Evolutionary conservation across 1,140 invertebrate species (phyloP), one percentile per base, ranked within the genome.

Genomic region (Megalonaias nervosa): DNA sequence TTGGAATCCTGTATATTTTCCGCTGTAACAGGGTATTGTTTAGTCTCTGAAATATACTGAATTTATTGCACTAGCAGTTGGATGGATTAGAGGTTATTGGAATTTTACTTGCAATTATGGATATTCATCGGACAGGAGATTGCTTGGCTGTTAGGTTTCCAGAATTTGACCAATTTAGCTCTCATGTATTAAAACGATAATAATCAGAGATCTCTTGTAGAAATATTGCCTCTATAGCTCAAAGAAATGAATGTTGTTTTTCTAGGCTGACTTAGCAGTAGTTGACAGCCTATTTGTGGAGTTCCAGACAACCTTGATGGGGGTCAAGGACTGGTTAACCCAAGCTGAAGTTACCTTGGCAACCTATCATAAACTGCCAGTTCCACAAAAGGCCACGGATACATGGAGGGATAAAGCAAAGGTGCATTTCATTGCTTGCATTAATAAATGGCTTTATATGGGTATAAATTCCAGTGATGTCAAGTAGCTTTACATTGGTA

Each of bases 351-450:
- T 71, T 48, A 81, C 79, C 26, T 31, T 90, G n/a, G 65, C 79
- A 19, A 71, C 77, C 17, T 77, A 87, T 23, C 83, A 91, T 88
- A 81, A 92, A 85, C 87, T 92, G 89, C 86, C 92, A 88, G 56
- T 79, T 64, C 69, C 85, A 61, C 82, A 88, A 71, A 84, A 88
- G 67, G 68, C 74, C 19, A 75, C 84, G 23, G 86, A 86, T 19
- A 76, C 72, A 38, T 83, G 89, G 72, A 85, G 76, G 26, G 85
- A 87, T 55, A 87, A 84, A 75, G 79, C 87, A 62, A 89, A 89
- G 85, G 89, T 90, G 85, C 72, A 74, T 62, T 19, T 21, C 56
- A 56, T 58, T 72, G 38, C 38, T 48, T 48, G 38, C 38, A 48
- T 48, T 48, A 48, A 21, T 67, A 21, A 19, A 38, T 48, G 38